Percentiles rank a stretch among this genome's conserved stretches.
These are phyloP conservation scores for Bufotes viridis DNA, from an alignment of 2,797 vertebrate genomes.

Conservation along the genomic window DNA sequence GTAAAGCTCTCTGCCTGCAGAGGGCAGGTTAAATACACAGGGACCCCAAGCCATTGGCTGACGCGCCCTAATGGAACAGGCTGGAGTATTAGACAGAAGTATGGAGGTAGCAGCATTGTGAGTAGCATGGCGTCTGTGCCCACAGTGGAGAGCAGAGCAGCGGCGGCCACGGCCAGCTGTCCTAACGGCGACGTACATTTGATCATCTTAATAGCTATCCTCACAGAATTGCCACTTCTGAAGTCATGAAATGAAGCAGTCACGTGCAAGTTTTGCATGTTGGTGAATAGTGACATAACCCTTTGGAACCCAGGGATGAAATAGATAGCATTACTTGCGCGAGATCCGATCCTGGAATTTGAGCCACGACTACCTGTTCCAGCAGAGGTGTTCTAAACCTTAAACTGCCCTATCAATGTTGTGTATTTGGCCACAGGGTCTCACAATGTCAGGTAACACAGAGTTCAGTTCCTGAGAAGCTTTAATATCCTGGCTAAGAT, in stretches of 20 bases:
- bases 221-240: not conserved
- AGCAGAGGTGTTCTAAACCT: conserved; percentile 9
- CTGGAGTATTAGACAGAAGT: no score
- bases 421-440: conserved; percentile 12
- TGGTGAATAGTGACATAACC: not conserved
- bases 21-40: no score
- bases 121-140: no score
- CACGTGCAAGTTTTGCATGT: not conserved
- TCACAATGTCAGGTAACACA: conserved; percentile 36
- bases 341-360: conserved; percentile 46
- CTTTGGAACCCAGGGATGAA: not conserved
- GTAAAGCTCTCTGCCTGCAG: no score
- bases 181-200: no score
- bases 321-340: conserved; percentile 31
- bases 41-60: no score
- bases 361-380: conserved; percentile 25
- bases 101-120: no score
- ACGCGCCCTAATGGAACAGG: no score
- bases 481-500: not conserved
- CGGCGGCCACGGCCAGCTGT: no score
- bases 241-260: not conserved
- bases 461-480: conserved; percentile 34
- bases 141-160: no score
- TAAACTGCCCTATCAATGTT: conserved; percentile 38
- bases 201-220: no score